Evolutionary conservation across 2,888 invertebrate genomes (phyloP), one percentile per base, ranked within the genome.

Genomic region (Tortricodes alternella): DNA sequence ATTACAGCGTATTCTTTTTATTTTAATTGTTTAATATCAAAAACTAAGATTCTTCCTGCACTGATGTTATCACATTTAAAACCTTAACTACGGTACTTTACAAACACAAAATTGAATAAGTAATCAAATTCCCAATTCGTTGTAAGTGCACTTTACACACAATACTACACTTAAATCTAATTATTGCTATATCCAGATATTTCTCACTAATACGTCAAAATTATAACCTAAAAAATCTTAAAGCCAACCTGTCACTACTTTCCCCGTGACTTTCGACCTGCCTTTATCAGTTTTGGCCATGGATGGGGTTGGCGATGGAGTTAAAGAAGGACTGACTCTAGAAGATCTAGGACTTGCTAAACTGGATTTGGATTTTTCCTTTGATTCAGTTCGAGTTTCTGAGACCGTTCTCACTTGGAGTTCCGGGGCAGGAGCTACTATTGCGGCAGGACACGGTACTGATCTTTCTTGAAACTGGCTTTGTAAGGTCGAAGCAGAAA

Each of bases 171-270:
- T 59, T 52, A 56, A 53, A 61, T 51, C 64, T 74, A 76, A 62
- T 82, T 83, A 83, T 83, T 83, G 82, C 81, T 78, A 68, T 67
- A 46, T 60, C 55, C 61, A 66, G 66, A 62, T 67, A 64, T 66
- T 69, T 83, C 80, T 83, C 83, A 80, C 81, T 83, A 83, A 77
- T 76, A 76, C 64, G 81, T 82, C 77, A 60, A 39, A 18, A 37
- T 55, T 61, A n/a, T 16, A 53, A 53, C 29, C 11, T 34, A 44
- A 38, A 43, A 35, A 27, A 46, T 51, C 50, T 88, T 92, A 95
- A 51, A 95, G 91, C 95, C 95, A 95, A 1, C 95, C 95, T 11
- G 95, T 93, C 59, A 95, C 93, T 62, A 94, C 91, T 81, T 93
- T 93, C 0, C 95, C 95, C 0, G 95, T 95, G 0, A 94, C 93